Evolutionary conservation across 2,888 invertebrate genomes (phyloP), one percentile per base, ranked within the genome.

Genomic region (Chouioia cunea): DNA sequence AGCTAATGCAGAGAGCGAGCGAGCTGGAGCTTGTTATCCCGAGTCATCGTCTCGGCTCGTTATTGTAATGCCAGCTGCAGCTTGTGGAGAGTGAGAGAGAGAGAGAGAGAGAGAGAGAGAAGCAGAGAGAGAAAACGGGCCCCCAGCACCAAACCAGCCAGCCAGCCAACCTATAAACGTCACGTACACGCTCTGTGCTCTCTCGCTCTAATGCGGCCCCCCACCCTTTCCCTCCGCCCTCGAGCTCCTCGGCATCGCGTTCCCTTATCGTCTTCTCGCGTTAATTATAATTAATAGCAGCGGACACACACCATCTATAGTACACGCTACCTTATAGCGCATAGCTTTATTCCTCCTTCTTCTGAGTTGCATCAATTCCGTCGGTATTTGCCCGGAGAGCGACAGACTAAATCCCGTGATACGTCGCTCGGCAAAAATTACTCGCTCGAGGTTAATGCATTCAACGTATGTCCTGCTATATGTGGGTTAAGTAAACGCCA

Each of bases 111-210:
- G n/a, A n/a, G n/a, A n/a, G n/a, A n/a, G n/a, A n/a, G n/a, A n/a
- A n/a, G n/a, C n/a, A n/a, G n/a, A n/a, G n/a, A n/a, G n/a, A n/a
- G n/a, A n/a, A n/a, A n/a, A n/a, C n/a, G n/a, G n/a, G n/a, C n/a
- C n/a, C n/a, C n/a, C n/a, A n/a, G n/a, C n/a, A n/a, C n/a, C n/a
- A n/a, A n/a, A n/a, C n/a, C n/a, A n/a, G n/a, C n/a, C n/a, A 75
- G 73, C 73, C 66, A 47, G 71, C 73, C 71, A 75, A 71, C 76
- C 77, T 77, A 78, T 81, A 80, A 81, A 80, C 76, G 80, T 81
- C 80, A 74, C 64, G 64, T 62, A 67, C 78, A 76, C 71, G 74
- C 73, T 75, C 68, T 60, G 36, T 36, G n/a, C n/a, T 57, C 16
- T 46, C n/a, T 10, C 36, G 56, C 60, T 54, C 58, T 47, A 67